These are phyloP conservation scores for Miltochrista miniata DNA, from an alignment of 2,888 invertebrate genomes.

Conservation along the genomic window DNA sequence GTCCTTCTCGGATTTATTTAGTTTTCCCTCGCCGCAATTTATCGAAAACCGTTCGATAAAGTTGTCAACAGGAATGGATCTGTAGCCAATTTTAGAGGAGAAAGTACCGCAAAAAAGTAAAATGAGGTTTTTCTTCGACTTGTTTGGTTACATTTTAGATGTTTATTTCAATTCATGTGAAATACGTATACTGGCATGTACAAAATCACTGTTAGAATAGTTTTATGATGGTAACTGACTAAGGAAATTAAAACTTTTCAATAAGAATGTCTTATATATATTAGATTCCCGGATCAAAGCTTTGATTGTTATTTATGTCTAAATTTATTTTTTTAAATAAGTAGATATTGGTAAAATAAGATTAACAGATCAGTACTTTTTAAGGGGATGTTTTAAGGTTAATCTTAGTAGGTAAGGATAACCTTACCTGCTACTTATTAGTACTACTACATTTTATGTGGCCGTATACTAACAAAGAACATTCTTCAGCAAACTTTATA, in stretches of 20 bases:
- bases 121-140: conserved; percentile 63
- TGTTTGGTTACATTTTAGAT: conserved; percentile 49
- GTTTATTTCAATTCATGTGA: conserved; percentile 21
- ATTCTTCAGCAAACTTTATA: conserved; percentile 37
- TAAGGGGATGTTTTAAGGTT: no score
- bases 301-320: no score
- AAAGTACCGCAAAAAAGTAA: conserved; percentile 64
- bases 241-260: conserved; percentile 17
- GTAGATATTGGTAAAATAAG: no score
- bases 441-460: no score
- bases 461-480: no score
- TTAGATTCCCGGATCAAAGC: no score
- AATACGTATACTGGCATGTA: conserved; percentile 15
- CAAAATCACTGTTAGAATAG: conserved; percentile 10
- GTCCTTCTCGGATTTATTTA: conserved; percentile 83
- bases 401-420: no score
- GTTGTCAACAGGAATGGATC: conserved; percentile 83
- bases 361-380: no score
- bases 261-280: no score
- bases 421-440: no score
- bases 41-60: conserved; percentile 83
- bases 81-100: conserved; percentile 78
- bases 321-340: no score
- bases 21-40: conserved; percentile 83
- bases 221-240: conserved; percentile 20